Percentiles rank a stretch among this genome's conserved stretches.
These are phyloP conservation scores for Microchirus variegatus DNA, from an alignment of 2,797 vertebrate genomes.

Conservation along the genomic window DNA sequence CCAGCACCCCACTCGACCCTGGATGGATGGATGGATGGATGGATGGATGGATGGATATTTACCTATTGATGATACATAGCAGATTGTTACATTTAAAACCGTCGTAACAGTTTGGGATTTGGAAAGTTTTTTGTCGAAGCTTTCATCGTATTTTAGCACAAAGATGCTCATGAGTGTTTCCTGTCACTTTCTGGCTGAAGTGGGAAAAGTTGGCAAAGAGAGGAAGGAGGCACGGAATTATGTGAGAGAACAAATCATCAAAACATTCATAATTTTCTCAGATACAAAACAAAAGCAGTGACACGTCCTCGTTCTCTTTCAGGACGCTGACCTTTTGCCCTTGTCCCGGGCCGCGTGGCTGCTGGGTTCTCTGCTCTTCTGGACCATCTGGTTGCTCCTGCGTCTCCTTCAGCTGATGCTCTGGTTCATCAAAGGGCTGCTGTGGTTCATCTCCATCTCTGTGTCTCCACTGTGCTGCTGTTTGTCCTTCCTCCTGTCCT, in stretches of 20 bases:
- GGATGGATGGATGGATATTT: no score
- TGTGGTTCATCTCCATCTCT: conserved; percentile 10
- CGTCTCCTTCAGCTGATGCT: conserved; percentile 10
- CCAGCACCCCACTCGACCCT: no score
- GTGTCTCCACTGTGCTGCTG: neutral
- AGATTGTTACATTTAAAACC: no score
- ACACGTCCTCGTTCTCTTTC: neutral
- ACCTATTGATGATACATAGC: no score
- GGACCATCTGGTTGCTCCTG: conserved; percentile 18
- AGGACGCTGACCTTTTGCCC: conserved; percentile 8
- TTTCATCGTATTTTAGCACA: no score
- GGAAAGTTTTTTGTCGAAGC: no score
- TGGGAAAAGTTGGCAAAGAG: neutral
- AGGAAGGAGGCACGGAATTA: neutral
- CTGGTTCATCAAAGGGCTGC: conserved; percentile 6
- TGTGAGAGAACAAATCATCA: neutral
- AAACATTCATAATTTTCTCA: neutral
- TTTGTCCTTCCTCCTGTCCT: neutral
- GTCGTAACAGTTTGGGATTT: no score
- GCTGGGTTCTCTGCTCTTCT: neutral
- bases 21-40: no score
- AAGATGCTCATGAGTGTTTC: neutral
- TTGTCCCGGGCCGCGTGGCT: neutral
- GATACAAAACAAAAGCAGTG: neutral
- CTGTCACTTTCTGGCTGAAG: neutral